phyloP scores from a whole-genome alignment of 2,113 vertebrate genomes.

The rabbit (Oryctolagus cuniculus) region mOryCun1.1 NC_091439.1:57002501-57003000 shows the following conservation, averaged over 20 bases:
- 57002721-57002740: not conserved
- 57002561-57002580: conserved; percentile 24
- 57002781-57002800: rapidly evolving
- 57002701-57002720: not conserved
- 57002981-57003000: not conserved
- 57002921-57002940: not conserved
- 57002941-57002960: not conserved
- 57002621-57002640: not conserved
- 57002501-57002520: not conserved
- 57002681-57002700: not conserved
- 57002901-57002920: not conserved
- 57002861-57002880: not conserved
- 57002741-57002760: not conserved
- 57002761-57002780: not conserved
- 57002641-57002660: not conserved
- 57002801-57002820: not conserved
- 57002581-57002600: not conserved
- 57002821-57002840: not conserved
- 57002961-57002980: not conserved
- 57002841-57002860: not conserved
- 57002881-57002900: not conserved
- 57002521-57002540: not conserved
- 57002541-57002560: conserved; percentile 15
- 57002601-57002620: not conserved
- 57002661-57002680: not conserved